phyloP scores from a whole-genome alignment of 2,113 vertebrate genomes.

The Coryphaenoides rupestris region DNA sequence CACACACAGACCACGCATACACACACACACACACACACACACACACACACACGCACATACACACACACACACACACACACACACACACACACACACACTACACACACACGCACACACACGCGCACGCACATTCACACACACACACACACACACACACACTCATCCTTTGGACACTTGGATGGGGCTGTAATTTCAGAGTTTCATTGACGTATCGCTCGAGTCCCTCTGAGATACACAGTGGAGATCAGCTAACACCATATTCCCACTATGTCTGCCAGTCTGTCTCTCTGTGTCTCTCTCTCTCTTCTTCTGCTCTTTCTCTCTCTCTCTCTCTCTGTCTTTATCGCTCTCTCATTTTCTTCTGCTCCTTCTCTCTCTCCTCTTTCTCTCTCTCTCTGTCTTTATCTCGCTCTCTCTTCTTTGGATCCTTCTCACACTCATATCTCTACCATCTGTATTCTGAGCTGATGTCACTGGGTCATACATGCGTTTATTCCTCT shows the following conservation, averaged over 20 bases:
- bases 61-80: conserved; percentile 1
- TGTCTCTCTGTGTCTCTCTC: conserved; percentile 9
- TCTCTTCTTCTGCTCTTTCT: conserved; percentile 5
- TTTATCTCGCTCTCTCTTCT: background rate
- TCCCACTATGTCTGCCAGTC: background rate
- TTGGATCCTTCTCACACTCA: too few species aligned
- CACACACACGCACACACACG: too few species aligned
- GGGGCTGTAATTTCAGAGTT: conserved; percentile 65
- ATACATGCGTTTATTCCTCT: too few species aligned
- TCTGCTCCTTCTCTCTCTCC: background rate
- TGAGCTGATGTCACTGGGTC: too few species aligned
- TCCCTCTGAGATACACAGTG: conserved; percentile 42
- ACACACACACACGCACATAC: too few species aligned
- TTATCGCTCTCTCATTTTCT: background rate
- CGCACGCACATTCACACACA: too few species aligned
- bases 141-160: too few species aligned
- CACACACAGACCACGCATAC: too few species aligned
- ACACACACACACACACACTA: too few species aligned
- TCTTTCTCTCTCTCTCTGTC: background rate
- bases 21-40: conserved; percentile 22
- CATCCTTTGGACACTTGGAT: background rate
- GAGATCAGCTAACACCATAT: conserved; percentile 39
- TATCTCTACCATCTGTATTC: too few species aligned
- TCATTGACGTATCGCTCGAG: conserved; percentile 58
- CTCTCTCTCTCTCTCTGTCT: conserved; percentile 3